Conservation (phyloP, 1,140 invertebrate species). For the Papilio helenus region DNA sequence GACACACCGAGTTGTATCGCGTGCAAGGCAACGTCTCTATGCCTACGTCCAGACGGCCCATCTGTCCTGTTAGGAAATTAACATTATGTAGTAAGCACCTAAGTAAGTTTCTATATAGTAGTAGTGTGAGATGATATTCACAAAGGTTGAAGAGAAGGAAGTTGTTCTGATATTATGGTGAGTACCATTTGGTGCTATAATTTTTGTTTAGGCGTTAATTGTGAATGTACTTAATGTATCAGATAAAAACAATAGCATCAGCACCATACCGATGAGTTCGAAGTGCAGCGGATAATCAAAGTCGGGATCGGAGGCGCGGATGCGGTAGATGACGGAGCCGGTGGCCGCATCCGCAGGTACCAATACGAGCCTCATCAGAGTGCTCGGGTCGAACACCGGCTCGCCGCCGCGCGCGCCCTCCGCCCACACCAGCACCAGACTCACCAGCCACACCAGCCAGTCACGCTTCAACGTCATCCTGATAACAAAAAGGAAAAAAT, state of each 20-base stretch:
- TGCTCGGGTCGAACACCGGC: constrained; percentile 91
- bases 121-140: no score
- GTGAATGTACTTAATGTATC: no score
- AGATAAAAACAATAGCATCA: no score
- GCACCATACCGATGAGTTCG: constrained; percentile 86
- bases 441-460: constrained; percentile 72
- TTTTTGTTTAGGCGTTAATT: no score
- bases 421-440: constrained; percentile 58
- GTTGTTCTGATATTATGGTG: no score
- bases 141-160: no score
- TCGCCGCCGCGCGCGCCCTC: constrained; percentile 80
- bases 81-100: background rate
- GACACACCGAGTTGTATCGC: constrained; percentile 91
- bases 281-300: constrained; percentile 93
- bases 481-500: constrained; percentile 43
- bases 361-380: constrained; percentile 90
- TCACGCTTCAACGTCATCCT: constrained; percentile 73
- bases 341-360: constrained; percentile 91
- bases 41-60: constrained; percentile 87
- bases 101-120: no score
- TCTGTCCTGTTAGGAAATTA: constrained; percentile 79
- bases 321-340: constrained; percentile 92
- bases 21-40: constrained; percentile 92
- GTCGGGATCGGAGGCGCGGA: constrained; percentile 93
- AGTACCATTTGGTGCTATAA: no score